Evolutionary conservation across 2,888 invertebrate species (phyloP).

Genomic region (Zonitis immaculata): DNA sequence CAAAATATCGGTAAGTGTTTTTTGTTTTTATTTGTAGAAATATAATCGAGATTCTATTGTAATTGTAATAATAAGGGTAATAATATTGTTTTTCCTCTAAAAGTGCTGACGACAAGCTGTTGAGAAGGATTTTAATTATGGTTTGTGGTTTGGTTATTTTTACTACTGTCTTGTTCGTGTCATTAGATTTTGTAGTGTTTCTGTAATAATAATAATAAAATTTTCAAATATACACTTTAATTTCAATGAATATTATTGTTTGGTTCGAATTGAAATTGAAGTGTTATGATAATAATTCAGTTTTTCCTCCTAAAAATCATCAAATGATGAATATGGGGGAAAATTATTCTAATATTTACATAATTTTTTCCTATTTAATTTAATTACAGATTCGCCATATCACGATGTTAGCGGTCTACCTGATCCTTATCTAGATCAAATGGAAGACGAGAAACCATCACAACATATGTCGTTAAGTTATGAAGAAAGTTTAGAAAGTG

Average conservation of each 20-base stretch:
- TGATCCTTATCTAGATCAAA: conserved; percentile 78
- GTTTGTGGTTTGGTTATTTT: not conserved
- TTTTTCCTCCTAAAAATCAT: too few relatives aligned
- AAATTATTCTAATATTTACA: too few relatives aligned
- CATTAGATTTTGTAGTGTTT: not conserved
- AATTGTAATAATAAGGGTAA: not conserved
- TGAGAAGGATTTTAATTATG: not conserved
- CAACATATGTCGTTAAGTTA: conserved; percentile 85
- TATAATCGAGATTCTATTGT: too few relatives aligned
- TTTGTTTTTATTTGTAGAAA: too few relatives aligned
- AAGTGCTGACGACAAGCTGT: not conserved
- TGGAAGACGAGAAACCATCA: conserved; percentile 78
- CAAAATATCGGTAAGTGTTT: conserved; percentile 76
- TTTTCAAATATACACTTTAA: not conserved
- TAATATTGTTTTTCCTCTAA: not conserved
- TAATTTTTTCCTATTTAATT: not conserved
- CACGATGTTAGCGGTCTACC: conserved; percentile 90
- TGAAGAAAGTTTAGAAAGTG: conserved; percentile 90
- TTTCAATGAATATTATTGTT: too few relatives aligned
- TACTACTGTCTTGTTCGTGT: not conserved
- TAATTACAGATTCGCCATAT: conserved; percentile 76
- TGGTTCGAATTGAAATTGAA: too few relatives aligned
- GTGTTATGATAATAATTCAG: too few relatives aligned
- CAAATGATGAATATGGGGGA: too few relatives aligned
- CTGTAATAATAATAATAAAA: too few relatives aligned